Conservation (phyloP, 2,797 vertebrate genomes). For the Peromyscus melanophrys region DNA sequence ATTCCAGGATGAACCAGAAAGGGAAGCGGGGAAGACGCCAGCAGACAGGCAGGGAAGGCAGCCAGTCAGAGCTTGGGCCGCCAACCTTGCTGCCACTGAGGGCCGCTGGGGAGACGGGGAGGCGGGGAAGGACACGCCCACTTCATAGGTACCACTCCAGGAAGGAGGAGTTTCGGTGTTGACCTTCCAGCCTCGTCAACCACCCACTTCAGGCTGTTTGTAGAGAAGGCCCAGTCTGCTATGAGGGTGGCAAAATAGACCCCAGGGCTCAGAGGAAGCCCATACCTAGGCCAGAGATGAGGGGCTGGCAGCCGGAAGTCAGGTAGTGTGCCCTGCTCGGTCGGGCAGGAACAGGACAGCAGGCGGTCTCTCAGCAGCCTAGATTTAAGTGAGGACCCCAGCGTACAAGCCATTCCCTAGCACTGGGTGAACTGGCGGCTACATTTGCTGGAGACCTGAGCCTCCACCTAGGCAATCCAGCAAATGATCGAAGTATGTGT, state of each 20-base stretch:
- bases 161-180: accelerated
- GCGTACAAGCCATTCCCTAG: not conserved
- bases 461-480: not conserved
- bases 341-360: accelerated
- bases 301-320: not conserved
- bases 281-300: not conserved
- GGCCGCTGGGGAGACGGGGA: not conserved
- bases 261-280: not conserved
- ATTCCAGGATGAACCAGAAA: not conserved
- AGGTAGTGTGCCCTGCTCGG: not conserved
- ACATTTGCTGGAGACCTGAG: not conserved
- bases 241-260: not conserved
- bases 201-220: not conserved
- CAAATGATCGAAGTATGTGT: not conserved
- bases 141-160: accelerated
- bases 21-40: too few relatives aligned
- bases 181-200: not conserved
- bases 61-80: not conserved
- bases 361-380: accelerated
- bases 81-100: not conserved
- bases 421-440: not conserved
- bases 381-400: not conserved
- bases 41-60: not conserved
- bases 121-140: accelerated
- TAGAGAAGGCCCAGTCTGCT: not conserved